Conservation (phyloP, 2,888 invertebrate species). For the Strigamia crassipes region DNA sequence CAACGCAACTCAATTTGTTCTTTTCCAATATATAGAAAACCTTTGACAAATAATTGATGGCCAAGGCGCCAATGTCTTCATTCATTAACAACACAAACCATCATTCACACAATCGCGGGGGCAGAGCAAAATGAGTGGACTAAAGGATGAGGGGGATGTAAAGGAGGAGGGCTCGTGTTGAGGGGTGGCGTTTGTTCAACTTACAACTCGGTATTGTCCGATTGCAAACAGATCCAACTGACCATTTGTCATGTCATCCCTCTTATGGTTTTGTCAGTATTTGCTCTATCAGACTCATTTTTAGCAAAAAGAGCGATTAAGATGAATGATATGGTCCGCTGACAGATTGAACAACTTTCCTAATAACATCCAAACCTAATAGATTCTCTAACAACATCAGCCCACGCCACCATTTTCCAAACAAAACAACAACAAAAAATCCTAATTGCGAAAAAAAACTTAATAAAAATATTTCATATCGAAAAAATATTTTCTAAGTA, state of each 20-base stretch:
- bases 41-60: conserved; percentile 34
- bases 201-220: conserved; percentile 5
- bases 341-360: conserved; percentile 34
- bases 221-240: conserved; percentile 37
- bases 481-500: too few relatives aligned
- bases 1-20: conserved; percentile 29
- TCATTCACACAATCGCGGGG: neutral
- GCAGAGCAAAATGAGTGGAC: conserved; percentile 14
- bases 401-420: neutral
- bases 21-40: conserved; percentile 31
- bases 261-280: conserved; percentile 37
- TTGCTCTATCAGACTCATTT: conserved; percentile 27
- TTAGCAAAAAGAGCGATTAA: conserved; percentile 33
- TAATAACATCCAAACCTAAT: conserved; percentile 27
- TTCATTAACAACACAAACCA: conserved; percentile 37
- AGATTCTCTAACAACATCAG: conserved; percentile 13
- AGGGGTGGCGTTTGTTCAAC: neutral
- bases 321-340: conserved; percentile 24
- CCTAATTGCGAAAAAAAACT: too few relatives aligned
- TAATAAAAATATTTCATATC: too few relatives aligned
- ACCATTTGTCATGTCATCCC: conserved; percentile 33
- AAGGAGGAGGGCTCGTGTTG: neutral
- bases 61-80: conserved; percentile 17
- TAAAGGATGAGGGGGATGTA: neutral
- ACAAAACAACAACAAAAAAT: neutral